A percentile compares a stretch with the other conserved stretches of the same genome.
Conservation (phyloP, 2,888 invertebrate genomes). For the Aleiodes alternator region DNA sequence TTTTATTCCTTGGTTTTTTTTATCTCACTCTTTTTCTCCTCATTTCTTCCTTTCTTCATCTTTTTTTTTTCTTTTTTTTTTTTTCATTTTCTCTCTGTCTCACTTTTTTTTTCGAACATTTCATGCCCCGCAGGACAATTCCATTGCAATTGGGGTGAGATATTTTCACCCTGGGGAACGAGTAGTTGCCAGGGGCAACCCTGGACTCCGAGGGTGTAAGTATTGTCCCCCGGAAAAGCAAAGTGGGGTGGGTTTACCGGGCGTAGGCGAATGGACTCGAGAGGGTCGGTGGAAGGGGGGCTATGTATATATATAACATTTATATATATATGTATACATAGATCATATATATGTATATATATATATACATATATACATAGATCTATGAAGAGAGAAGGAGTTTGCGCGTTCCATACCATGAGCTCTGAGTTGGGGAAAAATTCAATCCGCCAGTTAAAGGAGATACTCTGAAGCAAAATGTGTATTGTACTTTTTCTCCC, state of each 20-base stretch:
- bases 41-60: slow-evolving; percentile 44
- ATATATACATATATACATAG: too few species aligned
- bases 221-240: slow-evolving; percentile 67
- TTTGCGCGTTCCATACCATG: slow-evolving; percentile 55
- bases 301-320: too few species aligned
- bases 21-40: slow-evolving; percentile 48
- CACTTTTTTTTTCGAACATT: slow-evolving; percentile 48
- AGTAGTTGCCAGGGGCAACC: slow-evolving; percentile 73
- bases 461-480: slow-evolving; percentile 62
- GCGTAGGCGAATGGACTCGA: slow-evolving; percentile 38
- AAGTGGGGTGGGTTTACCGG: slow-evolving; percentile 40
- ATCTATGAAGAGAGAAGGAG: slow-evolving; percentile 39
- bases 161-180: slow-evolving; percentile 61
- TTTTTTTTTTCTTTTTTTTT: slow-evolving; percentile 44
- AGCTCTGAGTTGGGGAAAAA: slow-evolving; percentile 67
- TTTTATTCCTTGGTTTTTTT: slow-evolving; percentile 39
- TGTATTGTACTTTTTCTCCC: background rate
- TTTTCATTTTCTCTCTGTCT: slow-evolving; percentile 44
- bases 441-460: slow-evolving; percentile 74
- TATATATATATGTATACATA: background rate
- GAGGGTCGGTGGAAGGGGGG: slow-evolving; percentile 14
- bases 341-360: too few species aligned
- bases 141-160: slow-evolving; percentile 64
- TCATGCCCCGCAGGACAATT: slow-evolving; percentile 65
- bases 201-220: slow-evolving; percentile 65